Evolutionary conservation across 2,797 vertebrate genomes (phyloP).

Genomic region (Crypturellus tataupa): DNA sequence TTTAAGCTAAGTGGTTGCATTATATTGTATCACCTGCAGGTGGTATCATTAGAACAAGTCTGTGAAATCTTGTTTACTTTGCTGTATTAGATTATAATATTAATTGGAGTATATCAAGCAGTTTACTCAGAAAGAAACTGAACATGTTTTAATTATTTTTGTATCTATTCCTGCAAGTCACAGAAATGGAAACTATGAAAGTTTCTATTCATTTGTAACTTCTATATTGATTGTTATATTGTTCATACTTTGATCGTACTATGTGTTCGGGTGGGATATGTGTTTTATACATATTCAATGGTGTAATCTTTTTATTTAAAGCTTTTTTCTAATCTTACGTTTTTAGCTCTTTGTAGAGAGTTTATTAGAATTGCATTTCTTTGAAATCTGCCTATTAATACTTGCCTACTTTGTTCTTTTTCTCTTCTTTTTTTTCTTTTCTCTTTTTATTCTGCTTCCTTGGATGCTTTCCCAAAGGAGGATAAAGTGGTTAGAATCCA

Average conservation of each 20-base stretch:
- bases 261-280: not conserved
- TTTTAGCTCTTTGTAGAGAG: constrained; percentile 58
- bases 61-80: not conserved
- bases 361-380: constrained; percentile 67
- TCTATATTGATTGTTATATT: constrained; percentile 8
- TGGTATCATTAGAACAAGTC: constrained; percentile 41
- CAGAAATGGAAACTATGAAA: not conserved
- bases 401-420: constrained; percentile 79
- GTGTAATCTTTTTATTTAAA: constrained; percentile 38
- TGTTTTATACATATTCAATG: not conserved
- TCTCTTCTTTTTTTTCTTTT: constrained; percentile 81
- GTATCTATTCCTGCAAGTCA: not conserved
- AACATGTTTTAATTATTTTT: not conserved
- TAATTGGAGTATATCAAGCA: not conserved
- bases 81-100: not conserved
- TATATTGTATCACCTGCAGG: constrained; percentile 24
- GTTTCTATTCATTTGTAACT: constrained; percentile 3
- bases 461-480: constrained; percentile 99
- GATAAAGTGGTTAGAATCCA: constrained; percentile 99
- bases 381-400: constrained; percentile 72
- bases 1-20: not conserved
- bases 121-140: not conserved
- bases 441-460: constrained; percentile 90
- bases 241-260: not conserved
- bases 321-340: constrained; percentile 26